Conservation (phyloP, 2,113 vertebrate species). For the Isichthys henryi region DNA sequence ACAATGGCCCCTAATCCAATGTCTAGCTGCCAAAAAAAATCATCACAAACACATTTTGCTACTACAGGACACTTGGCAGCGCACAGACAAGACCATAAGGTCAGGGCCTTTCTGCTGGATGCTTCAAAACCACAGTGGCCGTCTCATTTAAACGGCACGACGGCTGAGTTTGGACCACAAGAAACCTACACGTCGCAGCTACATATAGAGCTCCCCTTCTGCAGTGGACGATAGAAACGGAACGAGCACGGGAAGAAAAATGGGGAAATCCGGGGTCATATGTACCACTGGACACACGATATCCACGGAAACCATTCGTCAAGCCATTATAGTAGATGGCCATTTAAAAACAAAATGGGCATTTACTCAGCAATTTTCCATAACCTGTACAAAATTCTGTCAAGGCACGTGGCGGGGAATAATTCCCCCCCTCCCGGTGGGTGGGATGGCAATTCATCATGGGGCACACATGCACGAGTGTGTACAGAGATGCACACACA, state of each 20-base stretch:
- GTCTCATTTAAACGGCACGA: background rate
- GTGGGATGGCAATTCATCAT: too few species aligned
- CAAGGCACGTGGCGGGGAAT: too few species aligned
- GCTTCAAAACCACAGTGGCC: background rate
- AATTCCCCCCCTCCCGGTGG: too few species aligned
- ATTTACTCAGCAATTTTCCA: too few species aligned
- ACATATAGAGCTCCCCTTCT: too few species aligned
- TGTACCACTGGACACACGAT: background rate
- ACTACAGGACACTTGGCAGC: background rate
- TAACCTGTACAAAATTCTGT: too few species aligned
- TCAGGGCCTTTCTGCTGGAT: background rate
- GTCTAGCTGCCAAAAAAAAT: background rate
- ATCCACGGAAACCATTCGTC: too few species aligned
- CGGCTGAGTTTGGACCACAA: background rate
- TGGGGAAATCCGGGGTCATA: background rate
- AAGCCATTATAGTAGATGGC: too few species aligned
- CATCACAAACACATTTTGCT: background rate
- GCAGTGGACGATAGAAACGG: background rate
- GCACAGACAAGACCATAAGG: background rate
- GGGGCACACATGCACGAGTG: too few species aligned
- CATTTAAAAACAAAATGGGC: too few species aligned
- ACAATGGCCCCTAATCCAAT: background rate
- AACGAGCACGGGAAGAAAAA: background rate
- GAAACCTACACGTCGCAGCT: background rate
- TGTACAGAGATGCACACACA: too few species aligned